Conservation (phyloP, 2,888 invertebrate species). For the Dolichopus griseipennis region DNA sequence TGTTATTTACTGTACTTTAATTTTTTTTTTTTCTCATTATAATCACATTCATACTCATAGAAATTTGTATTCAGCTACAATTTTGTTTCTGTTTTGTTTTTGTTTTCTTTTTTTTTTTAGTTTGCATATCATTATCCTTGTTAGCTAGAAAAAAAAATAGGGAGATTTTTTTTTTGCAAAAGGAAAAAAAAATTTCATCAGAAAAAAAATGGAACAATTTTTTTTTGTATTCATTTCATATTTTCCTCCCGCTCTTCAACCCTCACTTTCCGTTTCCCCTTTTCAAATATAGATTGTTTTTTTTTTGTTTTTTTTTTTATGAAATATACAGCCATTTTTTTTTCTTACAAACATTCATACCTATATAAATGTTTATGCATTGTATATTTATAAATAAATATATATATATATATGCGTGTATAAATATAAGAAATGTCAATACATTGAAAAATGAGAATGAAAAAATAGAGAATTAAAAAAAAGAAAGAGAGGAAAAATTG, state of each 20-base stretch:
- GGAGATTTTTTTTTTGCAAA: background rate
- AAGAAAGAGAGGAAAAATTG: no score
- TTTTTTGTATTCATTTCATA: background rate
- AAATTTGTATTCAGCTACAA: background rate
- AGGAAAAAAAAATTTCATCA: background rate
- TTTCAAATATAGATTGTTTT: no score
- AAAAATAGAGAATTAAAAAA: background rate
- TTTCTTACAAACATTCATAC: background rate
- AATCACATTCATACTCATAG: background rate
- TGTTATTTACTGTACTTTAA: background rate
- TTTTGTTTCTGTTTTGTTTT: no score
- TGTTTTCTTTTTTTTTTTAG: background rate
- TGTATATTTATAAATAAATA: background rate
- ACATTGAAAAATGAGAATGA: background rate
- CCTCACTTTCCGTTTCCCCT: background rate
- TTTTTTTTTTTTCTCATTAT: background rate
- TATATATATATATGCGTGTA: background rate
- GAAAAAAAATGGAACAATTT: background rate
- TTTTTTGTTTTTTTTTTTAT: background rate
- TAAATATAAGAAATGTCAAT: background rate
- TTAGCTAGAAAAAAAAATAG: background rate
- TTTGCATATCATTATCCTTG: constrained; percentile 1
- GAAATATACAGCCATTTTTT: background rate
- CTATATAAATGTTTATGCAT: background rate
- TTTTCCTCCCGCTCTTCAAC: background rate